These are phyloP conservation scores for Rhadinocentrus ornatus DNA, from an alignment of 2,797 vertebrate species.

Conservation along the genomic window DNA sequence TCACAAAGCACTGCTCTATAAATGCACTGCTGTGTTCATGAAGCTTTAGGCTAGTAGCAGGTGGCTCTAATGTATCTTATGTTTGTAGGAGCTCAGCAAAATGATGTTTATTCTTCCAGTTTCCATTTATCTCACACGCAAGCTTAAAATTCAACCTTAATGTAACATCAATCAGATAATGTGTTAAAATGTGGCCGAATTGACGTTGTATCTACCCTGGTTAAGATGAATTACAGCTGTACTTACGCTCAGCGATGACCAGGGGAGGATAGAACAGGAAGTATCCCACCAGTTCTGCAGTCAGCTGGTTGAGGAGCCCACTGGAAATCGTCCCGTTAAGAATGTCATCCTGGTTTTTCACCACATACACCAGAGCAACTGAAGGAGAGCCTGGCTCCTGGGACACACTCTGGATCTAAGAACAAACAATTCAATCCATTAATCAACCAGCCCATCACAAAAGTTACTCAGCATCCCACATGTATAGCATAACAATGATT, in stretches of 20 bases:
- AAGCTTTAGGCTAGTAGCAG: not conserved
- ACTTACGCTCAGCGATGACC: constrained; percentile 96
- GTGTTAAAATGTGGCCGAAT: not conserved
- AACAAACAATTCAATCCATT: constrained; percentile 14
- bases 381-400: constrained; percentile 85
- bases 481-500: constrained; percentile 4
- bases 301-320: constrained; percentile 93
- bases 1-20: not conserved
- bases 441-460: not conserved
- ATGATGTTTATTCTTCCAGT: not conserved
- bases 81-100: not conserved
- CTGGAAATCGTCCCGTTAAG: constrained; percentile 93
- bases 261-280: constrained; percentile 95
- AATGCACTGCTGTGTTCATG: not conserved
- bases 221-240: not conserved
- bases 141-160: not conserved
- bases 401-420: constrained; percentile 91
- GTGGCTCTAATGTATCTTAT: not conserved
- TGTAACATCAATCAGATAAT: not conserved
- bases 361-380: constrained; percentile 92
- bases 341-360: constrained; percentile 88
- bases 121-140: no score
- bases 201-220: not conserved
- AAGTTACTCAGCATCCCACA: not conserved
- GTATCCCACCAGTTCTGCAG: constrained; percentile 95